Evolutionary conservation across 2,113 vertebrate species (phyloP).

Genomic region (Dasyurus viverrinus): DNA sequence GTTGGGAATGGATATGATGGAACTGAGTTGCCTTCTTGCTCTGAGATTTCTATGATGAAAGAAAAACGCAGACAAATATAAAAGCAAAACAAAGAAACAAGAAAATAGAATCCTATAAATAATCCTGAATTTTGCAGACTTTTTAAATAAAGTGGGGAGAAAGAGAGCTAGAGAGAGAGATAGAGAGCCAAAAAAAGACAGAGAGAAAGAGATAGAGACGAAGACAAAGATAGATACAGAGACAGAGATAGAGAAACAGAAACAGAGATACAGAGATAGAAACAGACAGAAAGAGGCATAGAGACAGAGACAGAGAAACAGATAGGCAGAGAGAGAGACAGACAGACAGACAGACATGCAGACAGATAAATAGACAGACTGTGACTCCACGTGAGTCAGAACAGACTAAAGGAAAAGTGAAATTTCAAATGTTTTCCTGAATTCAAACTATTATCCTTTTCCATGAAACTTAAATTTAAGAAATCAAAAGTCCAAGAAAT

Average conservation of each 20-base stretch:
- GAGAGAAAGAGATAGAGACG: too few relatives aligned
- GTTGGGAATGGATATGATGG: background rate
- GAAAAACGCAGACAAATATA: background rate
- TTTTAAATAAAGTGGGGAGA: background rate
- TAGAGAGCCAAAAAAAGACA: too few relatives aligned
- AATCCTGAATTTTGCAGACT: background rate
- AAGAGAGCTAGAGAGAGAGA: too few relatives aligned
- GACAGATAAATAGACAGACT: too few relatives aligned
- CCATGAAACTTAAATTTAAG: background rate
- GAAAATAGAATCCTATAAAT: background rate
- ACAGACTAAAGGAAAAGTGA: background rate
- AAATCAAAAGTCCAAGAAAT: background rate
- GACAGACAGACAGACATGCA: too few relatives aligned
- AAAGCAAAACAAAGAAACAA: background rate
- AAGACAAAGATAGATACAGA: too few relatives aligned
- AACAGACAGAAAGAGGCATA: background rate
- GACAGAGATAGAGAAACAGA: background rate
- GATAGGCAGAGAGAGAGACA: too few relatives aligned
- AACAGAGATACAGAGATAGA: background rate
- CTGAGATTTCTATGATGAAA: background rate
- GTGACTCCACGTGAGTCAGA: too few relatives aligned
- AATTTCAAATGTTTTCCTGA: constrained; percentile 31
- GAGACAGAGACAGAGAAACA: background rate
- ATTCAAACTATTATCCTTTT: background rate
- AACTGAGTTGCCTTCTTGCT: background rate